phyloP scores from a whole-genome alignment of 1,140 invertebrate genomes.

The Apis mellifera region DNA sequence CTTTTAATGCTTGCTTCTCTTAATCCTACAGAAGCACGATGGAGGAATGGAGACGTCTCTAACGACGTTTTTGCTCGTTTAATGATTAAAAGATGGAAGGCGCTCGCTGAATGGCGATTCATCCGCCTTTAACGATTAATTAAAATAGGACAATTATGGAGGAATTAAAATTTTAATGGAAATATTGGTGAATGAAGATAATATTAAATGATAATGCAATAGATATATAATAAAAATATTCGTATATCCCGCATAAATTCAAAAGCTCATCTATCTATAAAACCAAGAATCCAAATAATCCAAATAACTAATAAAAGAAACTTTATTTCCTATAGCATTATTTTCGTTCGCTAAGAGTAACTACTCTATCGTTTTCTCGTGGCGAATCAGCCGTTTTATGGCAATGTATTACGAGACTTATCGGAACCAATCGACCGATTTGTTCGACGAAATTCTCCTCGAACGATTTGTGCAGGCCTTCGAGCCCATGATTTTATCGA shows the following conservation, averaged over 20 bases:
- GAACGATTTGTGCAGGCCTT: neutral
- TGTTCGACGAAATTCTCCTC: slow-evolving; percentile 15
- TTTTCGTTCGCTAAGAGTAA: neutral
- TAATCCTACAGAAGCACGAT: neutral
- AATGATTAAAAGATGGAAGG: neutral
- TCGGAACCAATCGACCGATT: slow-evolving; percentile 22
- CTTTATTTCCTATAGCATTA: slow-evolving; percentile 1
- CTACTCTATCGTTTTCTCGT: neutral
- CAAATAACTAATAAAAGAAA: slow-evolving; percentile 30
- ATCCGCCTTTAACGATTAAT: neutral
- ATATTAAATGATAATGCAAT: too few relatives aligned
- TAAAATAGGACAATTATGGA: neutral
- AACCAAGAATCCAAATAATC: neutral
- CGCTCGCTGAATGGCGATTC: neutral
- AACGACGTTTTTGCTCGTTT: neutral
- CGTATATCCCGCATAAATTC: too few relatives aligned
- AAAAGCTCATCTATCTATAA: neutral
- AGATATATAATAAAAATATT: too few relatives aligned
- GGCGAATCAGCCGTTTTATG: slow-evolving; percentile 32
- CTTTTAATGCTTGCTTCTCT: slow-evolving; percentile 2
- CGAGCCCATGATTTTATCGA: neutral
- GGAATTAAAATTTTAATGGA: neutral
- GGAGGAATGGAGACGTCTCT: neutral
- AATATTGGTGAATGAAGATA: neutral
- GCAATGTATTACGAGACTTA: slow-evolving; percentile 23